Evolutionary conservation across 2,797 vertebrate genomes (phyloP).

Genomic region (Sandelia bainsii): DNA sequence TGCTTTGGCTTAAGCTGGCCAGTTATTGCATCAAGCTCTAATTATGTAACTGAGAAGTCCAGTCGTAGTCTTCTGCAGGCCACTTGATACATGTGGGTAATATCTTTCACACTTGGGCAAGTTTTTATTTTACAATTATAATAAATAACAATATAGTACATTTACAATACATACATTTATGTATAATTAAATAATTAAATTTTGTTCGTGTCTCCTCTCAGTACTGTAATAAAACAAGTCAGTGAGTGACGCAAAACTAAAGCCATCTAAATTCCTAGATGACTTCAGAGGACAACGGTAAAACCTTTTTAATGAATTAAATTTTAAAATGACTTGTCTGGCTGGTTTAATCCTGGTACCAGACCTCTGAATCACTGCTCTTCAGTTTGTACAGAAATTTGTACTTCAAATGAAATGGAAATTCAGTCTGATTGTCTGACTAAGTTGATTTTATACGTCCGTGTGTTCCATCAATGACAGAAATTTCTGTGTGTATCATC

Average conservation of each 20-base stretch:
- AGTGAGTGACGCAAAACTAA: slow-evolving; percentile 26
- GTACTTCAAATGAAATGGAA: background rate
- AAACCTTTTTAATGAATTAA: slow-evolving; percentile 14
- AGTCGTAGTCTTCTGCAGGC: slow-evolving; percentile 3
- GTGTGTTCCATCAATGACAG: background rate
- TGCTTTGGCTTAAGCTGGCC: slow-evolving; percentile 61
- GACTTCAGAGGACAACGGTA: slow-evolving; percentile 1
- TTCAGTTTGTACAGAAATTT: background rate
- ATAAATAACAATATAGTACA: no score
- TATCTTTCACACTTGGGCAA: background rate
- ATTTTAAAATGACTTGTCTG: background rate
- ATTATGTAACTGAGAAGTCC: slow-evolving; percentile 66
- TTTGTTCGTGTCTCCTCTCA: slow-evolving; percentile 8
- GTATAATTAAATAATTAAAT: no score
- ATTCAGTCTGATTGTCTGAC: background rate
- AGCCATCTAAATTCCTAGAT: slow-evolving; percentile 11
- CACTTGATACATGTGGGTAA: slow-evolving; percentile 20
- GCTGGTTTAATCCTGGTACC: background rate
- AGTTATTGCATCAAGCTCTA: slow-evolving; percentile 71
- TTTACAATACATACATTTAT: no score
- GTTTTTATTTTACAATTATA: background rate
- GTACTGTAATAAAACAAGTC: slow-evolving; percentile 26
- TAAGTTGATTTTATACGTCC: background rate
- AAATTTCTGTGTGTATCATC: background rate
- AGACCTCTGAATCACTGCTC: slow-evolving; percentile 7